Conservation (phyloP, 2,797 vertebrate genomes). For the Nannoperca australis region DNA sequence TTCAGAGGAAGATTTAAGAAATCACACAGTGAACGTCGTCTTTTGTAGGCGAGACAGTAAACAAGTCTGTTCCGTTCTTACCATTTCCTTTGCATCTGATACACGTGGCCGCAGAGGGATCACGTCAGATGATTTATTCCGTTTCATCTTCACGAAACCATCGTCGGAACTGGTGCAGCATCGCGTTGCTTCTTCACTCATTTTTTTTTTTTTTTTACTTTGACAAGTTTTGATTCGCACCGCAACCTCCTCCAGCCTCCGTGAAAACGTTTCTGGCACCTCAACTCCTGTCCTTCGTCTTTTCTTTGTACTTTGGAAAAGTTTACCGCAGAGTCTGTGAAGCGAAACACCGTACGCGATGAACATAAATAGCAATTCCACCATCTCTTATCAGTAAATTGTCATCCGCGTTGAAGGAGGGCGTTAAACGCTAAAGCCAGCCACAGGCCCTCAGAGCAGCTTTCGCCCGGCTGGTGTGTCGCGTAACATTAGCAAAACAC, state of each 20-base stretch:
- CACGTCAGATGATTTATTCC: conserved; percentile 68
- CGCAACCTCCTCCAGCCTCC: conserved; percentile 21
- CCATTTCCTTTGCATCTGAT: conserved; percentile 36
- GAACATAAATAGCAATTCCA: conserved; percentile 8
- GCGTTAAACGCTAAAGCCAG: conserved; percentile 18
- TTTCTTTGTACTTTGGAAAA: conserved; percentile 38
- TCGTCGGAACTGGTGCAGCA: neutral
- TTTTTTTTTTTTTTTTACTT: conserved; percentile 10
- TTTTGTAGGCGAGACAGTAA: conserved; percentile 40
- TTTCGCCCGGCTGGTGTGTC: conserved; percentile 43
- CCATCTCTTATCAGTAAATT: conserved; percentile 24
- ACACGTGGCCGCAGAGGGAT: conserved; percentile 53
- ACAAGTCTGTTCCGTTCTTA: conserved; percentile 54
- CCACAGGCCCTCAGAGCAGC: conserved; percentile 15
- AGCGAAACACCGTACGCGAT: conserved; percentile 6
- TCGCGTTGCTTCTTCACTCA: conserved; percentile 8
- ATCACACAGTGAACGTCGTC: conserved; percentile 7
- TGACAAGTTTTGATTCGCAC: conserved; percentile 24
- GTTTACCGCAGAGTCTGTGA: conserved; percentile 7
- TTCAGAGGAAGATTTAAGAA: conserved; percentile 52
- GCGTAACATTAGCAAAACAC: conserved; percentile 63
- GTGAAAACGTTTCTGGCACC: conserved; percentile 33
- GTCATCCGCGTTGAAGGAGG: neutral
- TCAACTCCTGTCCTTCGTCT: conserved; percentile 29
- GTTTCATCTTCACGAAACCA: conserved; percentile 55